Percentiles rank a stretch among this genome's conserved stretches.
Conservation (phyloP, 2,888 invertebrate species). For the Andrena flavipes region DNA sequence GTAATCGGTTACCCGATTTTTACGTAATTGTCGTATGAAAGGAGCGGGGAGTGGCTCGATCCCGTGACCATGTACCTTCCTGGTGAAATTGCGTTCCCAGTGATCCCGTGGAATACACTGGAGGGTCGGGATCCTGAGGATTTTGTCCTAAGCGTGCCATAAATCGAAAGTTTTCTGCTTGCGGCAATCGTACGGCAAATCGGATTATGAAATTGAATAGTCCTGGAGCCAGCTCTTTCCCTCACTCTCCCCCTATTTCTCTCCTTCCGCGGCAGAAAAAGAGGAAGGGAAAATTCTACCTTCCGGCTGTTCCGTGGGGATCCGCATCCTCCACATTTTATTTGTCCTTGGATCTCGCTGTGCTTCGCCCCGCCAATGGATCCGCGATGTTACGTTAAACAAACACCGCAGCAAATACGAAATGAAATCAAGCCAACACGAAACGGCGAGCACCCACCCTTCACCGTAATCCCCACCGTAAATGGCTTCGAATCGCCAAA, state of each 20-base stretch:
- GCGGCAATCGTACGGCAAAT: constrained; percentile 74
- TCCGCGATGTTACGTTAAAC: constrained; percentile 29
- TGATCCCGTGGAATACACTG: constrained; percentile 49
- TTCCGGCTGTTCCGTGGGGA: constrained; percentile 55
- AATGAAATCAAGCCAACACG: not conserved
- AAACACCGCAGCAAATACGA: constrained; percentile 33
- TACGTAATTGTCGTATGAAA: constrained; percentile 46
- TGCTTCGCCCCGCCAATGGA: not conserved
- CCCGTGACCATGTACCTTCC: constrained; percentile 48
- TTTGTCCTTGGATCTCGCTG: constrained; percentile 20
- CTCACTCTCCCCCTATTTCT: not conserved
- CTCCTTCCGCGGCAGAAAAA: not conserved
- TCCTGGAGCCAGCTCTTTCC: constrained; percentile 35
- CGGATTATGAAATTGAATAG: constrained; percentile 78
- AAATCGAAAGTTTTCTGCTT: constrained; percentile 74
- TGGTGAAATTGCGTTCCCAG: constrained; percentile 63
- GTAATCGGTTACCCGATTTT: constrained; percentile 46
- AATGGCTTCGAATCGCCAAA: constrained; percentile 18
- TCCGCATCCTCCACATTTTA: constrained; percentile 50
- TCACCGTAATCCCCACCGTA: constrained; percentile 19
- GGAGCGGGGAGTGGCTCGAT: constrained; percentile 25
- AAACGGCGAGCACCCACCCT: not conserved
- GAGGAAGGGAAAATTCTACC: constrained; percentile 40
- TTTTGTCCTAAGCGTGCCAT: constrained; percentile 70
- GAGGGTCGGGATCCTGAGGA: constrained; percentile 52